Percentiles rank a stretch among this genome's conserved stretches.
Evolutionary conservation across 2,797 vertebrate species (phyloP).

Genomic region (Pseudochaenichthys georgianus): DNA sequence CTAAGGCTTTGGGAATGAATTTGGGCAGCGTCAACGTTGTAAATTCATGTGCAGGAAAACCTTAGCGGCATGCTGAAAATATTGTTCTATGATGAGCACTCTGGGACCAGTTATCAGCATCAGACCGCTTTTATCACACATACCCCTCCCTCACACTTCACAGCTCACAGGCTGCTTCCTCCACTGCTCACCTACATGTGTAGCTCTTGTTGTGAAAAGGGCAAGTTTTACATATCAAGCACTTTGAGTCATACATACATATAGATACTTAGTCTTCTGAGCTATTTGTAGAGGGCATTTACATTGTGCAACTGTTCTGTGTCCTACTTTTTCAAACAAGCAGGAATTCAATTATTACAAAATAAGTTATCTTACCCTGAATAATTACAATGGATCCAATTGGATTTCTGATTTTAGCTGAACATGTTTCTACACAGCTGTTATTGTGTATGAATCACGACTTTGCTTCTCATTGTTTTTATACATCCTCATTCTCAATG

Average conservation of each 20-base stretch:
- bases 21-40: constrained; percentile 21
- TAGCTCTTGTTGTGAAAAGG: background rate
- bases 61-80: constrained; percentile 26
- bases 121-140: constrained; percentile 37
- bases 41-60: constrained; percentile 61
- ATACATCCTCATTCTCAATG: background rate
- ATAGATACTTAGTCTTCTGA: background rate
- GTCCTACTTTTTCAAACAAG: background rate
- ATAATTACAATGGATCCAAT: background rate
- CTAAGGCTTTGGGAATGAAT: constrained; percentile 31
- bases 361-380: background rate
- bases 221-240: background rate
- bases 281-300: background rate
- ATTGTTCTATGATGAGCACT: constrained; percentile 31
- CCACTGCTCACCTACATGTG: background rate
- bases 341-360: background rate
- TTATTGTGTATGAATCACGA: background rate
- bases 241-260: background rate
- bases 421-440: background rate
- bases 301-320: background rate
- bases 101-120: constrained; percentile 57
- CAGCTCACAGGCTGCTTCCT: background rate
- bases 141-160: constrained; percentile 7
- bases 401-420: background rate
- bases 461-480: background rate